Evolutionary conservation across 2,113 vertebrate species (phyloP), one percentile per base, ranked within the genome.

Genomic region (Centrocercus urophasianus): DNA sequence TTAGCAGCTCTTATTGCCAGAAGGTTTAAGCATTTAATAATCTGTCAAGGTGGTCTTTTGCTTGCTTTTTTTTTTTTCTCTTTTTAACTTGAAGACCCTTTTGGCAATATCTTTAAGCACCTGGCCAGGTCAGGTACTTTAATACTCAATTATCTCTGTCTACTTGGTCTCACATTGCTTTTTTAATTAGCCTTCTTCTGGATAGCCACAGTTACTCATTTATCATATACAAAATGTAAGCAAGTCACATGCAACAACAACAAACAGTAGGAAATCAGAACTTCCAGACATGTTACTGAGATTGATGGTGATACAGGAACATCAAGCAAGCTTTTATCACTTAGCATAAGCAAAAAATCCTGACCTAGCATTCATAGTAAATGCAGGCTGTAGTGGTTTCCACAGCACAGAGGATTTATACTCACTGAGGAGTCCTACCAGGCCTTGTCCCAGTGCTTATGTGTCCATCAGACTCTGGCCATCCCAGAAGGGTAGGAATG

Each of bases 11-110:
- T 93, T 94, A 83, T 76, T 96, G 94, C 91, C 75, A 93, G 89
- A 59, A 78, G 80, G 64, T 89, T 97, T 95, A 95, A 94, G 86
- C 69, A 66, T 92, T 96, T 96, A 95, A 96, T 96, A 92, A 92
- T 89, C 74, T 91, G 70, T 86, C 91, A 91, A 95, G 64, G 86
- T 92, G 84, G 75, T 93, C 93, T 94, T 76, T 91, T 66, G 65
- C 43, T 75, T 38, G 12, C 14, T 61, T 24, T 25, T 48, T 38
- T 61, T 25, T 47, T 91, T 27, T 57, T 4, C 59, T 15, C 27
- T 54, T 54, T 54, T 30, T 30, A 54, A 36, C 25, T 74, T 74
- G 61, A 76, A 72, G 80, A 38, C 19, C 24, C 79, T 85, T 89
- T 89, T 86, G 92, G 40, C 4, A 2, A 30, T 93, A 93, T 36